Evolutionary conservation across 2,888 invertebrate genomes (phyloP).

Genomic region (Lymantria monacha): DNA sequence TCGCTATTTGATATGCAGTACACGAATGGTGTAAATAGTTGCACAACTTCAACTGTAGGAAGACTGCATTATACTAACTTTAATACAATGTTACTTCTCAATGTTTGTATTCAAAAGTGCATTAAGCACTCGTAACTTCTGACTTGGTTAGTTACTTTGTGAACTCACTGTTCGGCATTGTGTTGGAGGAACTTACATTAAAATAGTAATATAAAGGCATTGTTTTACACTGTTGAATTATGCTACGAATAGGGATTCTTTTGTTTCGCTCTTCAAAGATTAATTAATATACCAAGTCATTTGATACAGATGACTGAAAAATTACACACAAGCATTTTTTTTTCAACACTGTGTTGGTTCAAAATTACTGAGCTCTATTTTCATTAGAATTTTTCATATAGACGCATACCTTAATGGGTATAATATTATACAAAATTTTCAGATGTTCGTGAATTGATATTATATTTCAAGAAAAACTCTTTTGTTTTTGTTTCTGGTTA

Average conservation of each 20-base stretch:
- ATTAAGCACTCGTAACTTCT: conserved; percentile 49
- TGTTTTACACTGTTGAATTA: neutral
- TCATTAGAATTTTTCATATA: too few relatives aligned
- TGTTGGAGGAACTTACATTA: conserved; percentile 21
- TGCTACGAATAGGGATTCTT: neutral
- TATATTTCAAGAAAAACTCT: too few relatives aligned
- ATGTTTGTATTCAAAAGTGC: conserved; percentile 56
- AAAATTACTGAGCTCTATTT: too few relatives aligned
- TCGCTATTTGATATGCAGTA: conserved; percentile 22
- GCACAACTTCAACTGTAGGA: conserved; percentile 21
- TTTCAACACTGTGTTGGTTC: too few relatives aligned
- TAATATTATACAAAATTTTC: too few relatives aligned
- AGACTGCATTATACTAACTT: conserved; percentile 40
- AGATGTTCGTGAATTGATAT: too few relatives aligned
- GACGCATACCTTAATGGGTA: too few relatives aligned
- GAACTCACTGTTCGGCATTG: conserved; percentile 25
- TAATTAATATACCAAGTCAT: too few relatives aligned
- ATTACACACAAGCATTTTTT: too few relatives aligned
- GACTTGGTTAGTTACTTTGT: conserved; percentile 38
- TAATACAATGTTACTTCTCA: conserved; percentile 41
- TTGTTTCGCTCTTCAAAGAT: too few relatives aligned
- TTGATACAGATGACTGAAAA: too few relatives aligned
- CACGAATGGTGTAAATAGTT: conserved; percentile 20
- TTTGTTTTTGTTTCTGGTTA: too few relatives aligned
- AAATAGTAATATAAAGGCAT: conserved; percentile 3